phyloP scores from a whole-genome alignment of 2,888 invertebrate genomes.

The Cheilosia pagana region DNA sequence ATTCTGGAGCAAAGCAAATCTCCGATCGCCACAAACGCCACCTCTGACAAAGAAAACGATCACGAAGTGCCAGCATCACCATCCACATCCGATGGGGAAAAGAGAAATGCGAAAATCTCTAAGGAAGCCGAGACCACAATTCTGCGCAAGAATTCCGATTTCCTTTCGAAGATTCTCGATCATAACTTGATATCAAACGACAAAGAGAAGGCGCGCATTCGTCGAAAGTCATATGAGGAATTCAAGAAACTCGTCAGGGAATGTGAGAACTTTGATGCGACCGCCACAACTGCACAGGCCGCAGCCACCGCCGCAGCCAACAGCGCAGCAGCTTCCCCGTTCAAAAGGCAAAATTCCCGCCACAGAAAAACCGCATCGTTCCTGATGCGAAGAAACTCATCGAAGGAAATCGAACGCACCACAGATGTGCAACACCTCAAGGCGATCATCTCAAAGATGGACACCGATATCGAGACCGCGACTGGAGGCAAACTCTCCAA shows the following conservation, averaged over 20 bases:
- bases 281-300: constrained; percentile 32
- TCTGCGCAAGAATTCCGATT: constrained; percentile 82
- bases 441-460: constrained; percentile 73
- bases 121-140: constrained; percentile 78
- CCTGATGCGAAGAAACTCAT: constrained; percentile 78
- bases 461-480: constrained; percentile 52
- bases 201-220: constrained; percentile 82
- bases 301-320: neutral
- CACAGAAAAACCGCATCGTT: constrained; percentile 81
- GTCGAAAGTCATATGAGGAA: constrained; percentile 83
- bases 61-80: constrained; percentile 28
- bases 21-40: constrained; percentile 37
- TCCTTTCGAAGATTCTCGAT: constrained; percentile 82
- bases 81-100: constrained; percentile 49
- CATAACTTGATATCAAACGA: constrained; percentile 79
- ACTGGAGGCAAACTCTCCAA: constrained; percentile 63
- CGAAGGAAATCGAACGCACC: constrained; percentile 67
- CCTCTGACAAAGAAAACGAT: constrained; percentile 76
- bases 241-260: constrained; percentile 83
- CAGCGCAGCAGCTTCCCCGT: constrained; percentile 70
- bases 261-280: constrained; percentile 78
- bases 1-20: constrained; percentile 66
- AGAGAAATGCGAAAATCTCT: constrained; percentile 57
- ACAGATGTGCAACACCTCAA: constrained; percentile 65
- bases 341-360: constrained; percentile 82